Percentiles rank a stretch among this genome's conserved stretches.
phyloP scores from a whole-genome alignment of 2,888 invertebrate genomes.

The Chymomyza fuscimana region DNA sequence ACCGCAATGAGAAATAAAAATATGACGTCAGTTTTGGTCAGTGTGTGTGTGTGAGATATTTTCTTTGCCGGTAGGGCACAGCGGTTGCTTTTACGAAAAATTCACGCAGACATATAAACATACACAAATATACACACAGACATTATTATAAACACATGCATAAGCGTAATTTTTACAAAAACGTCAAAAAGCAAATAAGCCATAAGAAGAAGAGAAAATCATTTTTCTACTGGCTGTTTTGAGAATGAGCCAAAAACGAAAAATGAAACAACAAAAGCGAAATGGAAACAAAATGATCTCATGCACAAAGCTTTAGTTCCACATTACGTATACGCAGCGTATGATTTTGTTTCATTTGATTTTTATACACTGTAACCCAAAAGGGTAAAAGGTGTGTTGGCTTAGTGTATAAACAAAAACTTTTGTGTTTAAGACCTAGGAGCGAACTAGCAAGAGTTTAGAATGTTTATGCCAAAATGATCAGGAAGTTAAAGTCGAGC shows the following conservation, averaged over 20 bases:
- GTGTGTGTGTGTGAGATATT: constrained; percentile 18
- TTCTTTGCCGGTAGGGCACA: constrained; percentile 34
- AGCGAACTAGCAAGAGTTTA: too few relatives aligned
- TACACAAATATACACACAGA: constrained; percentile 2
- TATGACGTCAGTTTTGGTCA: constrained; percentile 68
- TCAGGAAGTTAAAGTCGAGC: too few relatives aligned
- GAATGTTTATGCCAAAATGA: too few relatives aligned
- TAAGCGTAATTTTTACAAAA: constrained; percentile 58
- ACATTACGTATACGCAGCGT: constrained; percentile 49
- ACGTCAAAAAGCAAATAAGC: constrained; percentile 57
- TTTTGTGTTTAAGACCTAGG: too few relatives aligned
- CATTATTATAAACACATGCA: constrained; percentile 22
- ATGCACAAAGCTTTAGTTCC: constrained; percentile 50
- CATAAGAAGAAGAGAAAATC: constrained; percentile 4
- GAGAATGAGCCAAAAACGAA: constrained; percentile 50
- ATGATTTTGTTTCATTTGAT: background rate
- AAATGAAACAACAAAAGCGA: constrained; percentile 28
- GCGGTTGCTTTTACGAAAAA: background rate
- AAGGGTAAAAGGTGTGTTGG: constrained; percentile 4
- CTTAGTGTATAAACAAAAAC: background rate
- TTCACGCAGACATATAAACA: background rate
- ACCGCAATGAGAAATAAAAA: constrained; percentile 56
- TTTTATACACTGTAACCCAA: background rate
- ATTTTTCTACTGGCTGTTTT: constrained; percentile 38
- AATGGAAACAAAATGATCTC: constrained; percentile 64